Evolutionary conservation across 2,888 invertebrate species (phyloP), one percentile per base, ranked within the genome.

Genomic region (Myathropa florea): DNA sequence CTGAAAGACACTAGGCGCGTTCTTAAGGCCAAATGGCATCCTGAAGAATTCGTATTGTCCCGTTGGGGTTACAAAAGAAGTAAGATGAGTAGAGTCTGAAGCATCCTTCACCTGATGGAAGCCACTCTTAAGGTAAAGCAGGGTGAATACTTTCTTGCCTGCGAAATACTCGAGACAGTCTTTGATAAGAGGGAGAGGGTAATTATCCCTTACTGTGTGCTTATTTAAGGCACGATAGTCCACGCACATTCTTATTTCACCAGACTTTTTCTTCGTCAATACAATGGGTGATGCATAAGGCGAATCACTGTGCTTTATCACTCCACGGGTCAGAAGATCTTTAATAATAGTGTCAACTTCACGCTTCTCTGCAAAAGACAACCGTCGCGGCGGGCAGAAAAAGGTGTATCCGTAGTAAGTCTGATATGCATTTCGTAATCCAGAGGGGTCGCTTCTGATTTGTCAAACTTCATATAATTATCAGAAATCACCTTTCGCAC

Each of bases 291-390:
- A n/a, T n/a, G n/a, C n/a, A n/a, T n/a, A n/a, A n/a, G n/a, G n/a
- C n/a, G 59, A n/a, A n/a, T n/a, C n/a, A n/a, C n/a, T 55, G 1
- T 30, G 30, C 7, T 30, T 30, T 7, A 4, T 30, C n/a, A n/a
- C 30, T 30, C 7, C 30, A 4, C 7, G 3, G 4, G 3, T 30
- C 30, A 30, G 30, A 30, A 30, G 30, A 30, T 30, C 30, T 30
- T 30, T 30, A 30, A 30, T 30, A 30, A 30, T 30, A 30, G 6
- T 30, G 30, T 30, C 30, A 30, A 30, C 71, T 39, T 76, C 67
- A 6, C 36, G 39, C 14, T 75, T 78, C 24, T 84, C 79, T n/a
- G 33, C n/a, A 63, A 65, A 79, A 9, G 87, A 79, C 23, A 87
- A 46, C 2, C 82, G 64, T 30, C 30, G 30, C 30, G 30, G 30